Percentiles rank a stretch among this genome's conserved stretches.
Evolutionary conservation across 92 coral and sea anemone genomes (phyloP).

Genomic region (Zoanthus sansibaricus): DNA sequence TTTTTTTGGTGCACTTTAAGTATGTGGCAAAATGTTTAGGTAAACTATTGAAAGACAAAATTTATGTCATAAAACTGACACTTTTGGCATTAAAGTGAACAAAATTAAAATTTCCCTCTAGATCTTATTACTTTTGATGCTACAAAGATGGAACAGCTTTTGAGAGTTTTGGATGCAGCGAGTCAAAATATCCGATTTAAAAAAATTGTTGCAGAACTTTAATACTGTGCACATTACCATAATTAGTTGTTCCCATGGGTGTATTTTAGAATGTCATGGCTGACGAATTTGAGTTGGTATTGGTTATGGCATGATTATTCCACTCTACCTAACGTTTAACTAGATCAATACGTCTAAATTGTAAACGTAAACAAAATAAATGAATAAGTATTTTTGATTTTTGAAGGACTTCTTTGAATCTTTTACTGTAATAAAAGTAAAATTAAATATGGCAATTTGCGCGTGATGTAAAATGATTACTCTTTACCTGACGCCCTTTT

Average conservation of each 20-base stretch:
- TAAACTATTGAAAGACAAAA: too few species aligned
- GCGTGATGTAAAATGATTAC: neutral
- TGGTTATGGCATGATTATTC: neutral
- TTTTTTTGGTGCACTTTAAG: too few species aligned
- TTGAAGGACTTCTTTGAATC: neutral
- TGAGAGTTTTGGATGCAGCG: too few species aligned
- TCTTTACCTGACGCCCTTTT: constrained; percentile 83
- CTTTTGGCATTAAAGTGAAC: too few species aligned
- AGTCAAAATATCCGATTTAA: too few species aligned
- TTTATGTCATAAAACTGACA: too few species aligned
- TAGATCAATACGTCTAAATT: neutral
- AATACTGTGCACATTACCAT: neutral
- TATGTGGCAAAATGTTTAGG: too few species aligned
- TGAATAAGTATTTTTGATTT: neutral
- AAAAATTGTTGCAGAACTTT: too few species aligned
- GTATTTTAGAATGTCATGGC: neutral
- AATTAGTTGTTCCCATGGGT: neutral
- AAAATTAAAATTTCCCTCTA: too few species aligned
- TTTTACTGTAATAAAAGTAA: neutral
- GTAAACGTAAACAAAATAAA: neutral
- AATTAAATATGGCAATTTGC: neutral
- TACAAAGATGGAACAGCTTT: too few species aligned
- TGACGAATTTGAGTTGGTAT: neutral
- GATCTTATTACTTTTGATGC: too few species aligned
- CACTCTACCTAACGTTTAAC: neutral